Conservation (phyloP, 2,113 vertebrate genomes). For the Grantiella picta region DNA sequence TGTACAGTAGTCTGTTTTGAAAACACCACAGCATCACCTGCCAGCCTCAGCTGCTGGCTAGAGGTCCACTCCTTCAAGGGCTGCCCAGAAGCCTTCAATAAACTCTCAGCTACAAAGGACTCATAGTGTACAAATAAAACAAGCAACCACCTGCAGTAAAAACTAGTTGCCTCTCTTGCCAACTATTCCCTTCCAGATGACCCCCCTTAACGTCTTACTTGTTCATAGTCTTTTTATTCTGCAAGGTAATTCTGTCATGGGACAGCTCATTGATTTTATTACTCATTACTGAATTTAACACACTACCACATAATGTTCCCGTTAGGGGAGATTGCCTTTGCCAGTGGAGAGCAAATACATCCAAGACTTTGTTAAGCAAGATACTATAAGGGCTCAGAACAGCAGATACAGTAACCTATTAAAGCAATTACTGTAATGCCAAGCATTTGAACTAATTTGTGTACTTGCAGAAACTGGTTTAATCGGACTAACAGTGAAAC, state of each 20-base stretch:
- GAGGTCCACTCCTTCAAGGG: background rate
- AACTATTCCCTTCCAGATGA: background rate
- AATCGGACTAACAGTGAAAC: background rate
- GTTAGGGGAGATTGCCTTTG: background rate
- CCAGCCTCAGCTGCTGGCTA: background rate
- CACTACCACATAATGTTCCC: background rate
- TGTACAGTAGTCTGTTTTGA: background rate
- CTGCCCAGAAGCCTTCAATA: background rate
- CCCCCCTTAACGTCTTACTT: background rate
- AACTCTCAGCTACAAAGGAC: background rate
- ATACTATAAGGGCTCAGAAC: background rate
- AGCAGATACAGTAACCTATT: constrained; percentile 29
- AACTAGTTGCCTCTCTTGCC: background rate
- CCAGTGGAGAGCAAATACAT: background rate
- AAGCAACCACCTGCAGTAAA: background rate
- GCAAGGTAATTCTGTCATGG: background rate
- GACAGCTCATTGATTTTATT: constrained; percentile 3
- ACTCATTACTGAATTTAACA: background rate
- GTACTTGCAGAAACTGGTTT: constrained; percentile 31
- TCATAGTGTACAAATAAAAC: background rate
- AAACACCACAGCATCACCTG: background rate
- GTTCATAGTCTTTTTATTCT: background rate
- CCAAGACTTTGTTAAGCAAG: background rate
- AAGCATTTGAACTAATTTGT: background rate
- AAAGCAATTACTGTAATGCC: background rate